Base-by-base conservation (phyloP, 2,888 invertebrate species). In the Torymus texanus region DNA sequence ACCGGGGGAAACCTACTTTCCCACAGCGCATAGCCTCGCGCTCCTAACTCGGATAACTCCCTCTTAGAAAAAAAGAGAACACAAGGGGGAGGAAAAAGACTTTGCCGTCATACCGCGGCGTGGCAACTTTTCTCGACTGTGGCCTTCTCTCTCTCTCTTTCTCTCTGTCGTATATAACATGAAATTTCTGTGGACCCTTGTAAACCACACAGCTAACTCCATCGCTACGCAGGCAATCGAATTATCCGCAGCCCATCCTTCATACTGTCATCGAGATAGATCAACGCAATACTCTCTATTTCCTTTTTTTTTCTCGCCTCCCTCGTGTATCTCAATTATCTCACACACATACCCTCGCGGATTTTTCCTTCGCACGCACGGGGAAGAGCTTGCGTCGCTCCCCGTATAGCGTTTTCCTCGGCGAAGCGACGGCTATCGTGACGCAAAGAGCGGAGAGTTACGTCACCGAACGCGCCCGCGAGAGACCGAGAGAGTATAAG, bases 391-490 rank as follows among this genome's bases (percentile, higher is more conserved):
- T 8, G 41, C 41, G 41, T 41, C 41, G 41, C 1, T 5, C 24
- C 24, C 53, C 61, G 50, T 41, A 41, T 41, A 41, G 8, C 41
- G n/a, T 14, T 72, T 51, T 41, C 18, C 2, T 56, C 41, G 51
- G n/a, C 14, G 41, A 14, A 16, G 24, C 61, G n/a, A 14, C 67
- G n/a, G 51, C 41, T 8, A 78, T 75, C 82, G 86, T 88, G 88
- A 89, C 88, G 89, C 87, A 88, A 87, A 88, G 85, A 86, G 84
- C 85, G 84, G 82, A 14, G 58, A 82, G 86, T 89, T 89, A 89
- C 89, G 88, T 89, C 89, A 89, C 87, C 85, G 83, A 83, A 83
- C 82, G 82, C 8, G 18, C 24, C n/a, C 16, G 16, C 16, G 56
- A 16, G 59, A 24, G 2, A 21, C 21, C 21, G 21, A 21, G 65